Evolutionary conservation across 2,888 invertebrate species (phyloP).

Genomic region (Cepaea hortensis): DNA sequence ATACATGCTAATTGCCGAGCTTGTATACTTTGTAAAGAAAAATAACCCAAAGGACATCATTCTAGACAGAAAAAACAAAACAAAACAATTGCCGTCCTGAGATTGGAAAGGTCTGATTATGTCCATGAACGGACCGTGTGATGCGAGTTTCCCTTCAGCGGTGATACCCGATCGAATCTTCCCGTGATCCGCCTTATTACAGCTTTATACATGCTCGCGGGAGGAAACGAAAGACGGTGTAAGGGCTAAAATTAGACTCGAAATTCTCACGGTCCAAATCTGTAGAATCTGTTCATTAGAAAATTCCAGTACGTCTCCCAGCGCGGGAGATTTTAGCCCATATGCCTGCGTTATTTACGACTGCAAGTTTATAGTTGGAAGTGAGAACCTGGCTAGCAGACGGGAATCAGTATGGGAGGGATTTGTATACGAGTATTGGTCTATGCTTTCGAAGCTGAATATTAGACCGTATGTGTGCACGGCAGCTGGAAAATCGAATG

Average conservation of each 20-base stretch:
- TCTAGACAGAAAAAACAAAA: background rate
- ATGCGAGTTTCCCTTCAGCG: background rate
- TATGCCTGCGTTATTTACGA: too few relatives aligned
- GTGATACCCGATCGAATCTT: background rate
- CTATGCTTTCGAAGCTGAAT: too few relatives aligned
- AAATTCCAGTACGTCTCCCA: background rate
- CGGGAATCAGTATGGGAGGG: too few relatives aligned
- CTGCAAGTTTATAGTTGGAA: too few relatives aligned
- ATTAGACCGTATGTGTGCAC: too few relatives aligned
- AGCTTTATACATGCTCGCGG: conserved; percentile 10
- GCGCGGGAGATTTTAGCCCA: background rate
- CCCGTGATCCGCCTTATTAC: background rate
- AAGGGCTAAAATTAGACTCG: background rate
- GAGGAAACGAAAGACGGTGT: background rate
- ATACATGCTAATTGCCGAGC: too few relatives aligned
- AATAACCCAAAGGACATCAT: background rate
- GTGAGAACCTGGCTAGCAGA: too few relatives aligned
- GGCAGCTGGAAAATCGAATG: too few relatives aligned
- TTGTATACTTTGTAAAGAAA: too few relatives aligned
- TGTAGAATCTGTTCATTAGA: background rate
- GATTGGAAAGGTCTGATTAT: background rate
- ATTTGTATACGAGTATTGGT: too few relatives aligned
- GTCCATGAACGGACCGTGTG: background rate
- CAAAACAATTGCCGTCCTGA: background rate
- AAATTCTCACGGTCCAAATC: conserved; percentile 6